Conservation (phyloP, 2,797 vertebrate species). For the Chaetodon trifasciatus region DNA sequence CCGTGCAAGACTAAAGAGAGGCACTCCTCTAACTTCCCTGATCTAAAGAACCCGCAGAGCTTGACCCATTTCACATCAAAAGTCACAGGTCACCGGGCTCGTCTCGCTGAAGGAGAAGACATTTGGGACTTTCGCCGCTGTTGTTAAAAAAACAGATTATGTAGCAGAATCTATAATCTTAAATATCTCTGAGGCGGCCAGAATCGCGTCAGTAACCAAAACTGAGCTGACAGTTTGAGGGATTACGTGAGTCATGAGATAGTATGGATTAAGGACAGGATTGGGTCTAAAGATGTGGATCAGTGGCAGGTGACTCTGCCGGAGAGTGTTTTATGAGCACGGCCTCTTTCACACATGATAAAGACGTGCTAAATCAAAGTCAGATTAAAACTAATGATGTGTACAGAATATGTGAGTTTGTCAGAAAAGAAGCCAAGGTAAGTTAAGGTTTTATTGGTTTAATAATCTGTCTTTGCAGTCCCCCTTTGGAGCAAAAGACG, state of each 20-base stretch:
- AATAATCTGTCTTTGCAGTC: neutral
- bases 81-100: conserved; percentile 67
- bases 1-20: conserved; percentile 64
- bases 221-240: conserved; percentile 66
- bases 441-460: neutral
- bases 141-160: conserved; percentile 55
- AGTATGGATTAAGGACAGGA: conserved; percentile 68
- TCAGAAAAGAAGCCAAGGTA: neutral
- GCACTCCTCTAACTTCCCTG: conserved; percentile 49
- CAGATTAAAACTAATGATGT: neutral
- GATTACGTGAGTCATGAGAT: conserved; percentile 82
- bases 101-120: conserved; percentile 54
- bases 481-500: conserved; percentile 20
- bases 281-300: conserved; percentile 50
- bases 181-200: conserved; percentile 56
- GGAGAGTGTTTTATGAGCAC: conserved; percentile 19
- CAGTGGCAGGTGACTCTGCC: conserved; percentile 51
- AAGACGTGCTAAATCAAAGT: neutral
- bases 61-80: conserved; percentile 70
- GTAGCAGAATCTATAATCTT: conserved; percentile 46
- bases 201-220: conserved; percentile 58
- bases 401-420: neutral
- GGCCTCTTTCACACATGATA: conserved; percentile 11
- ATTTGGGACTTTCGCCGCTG: conserved; percentile 29
- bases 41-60: conserved; percentile 59